Evolutionary conservation across 92 coral and sea anemone genomes (phyloP).

Genomic region (Epizoanthus rinbou): DNA sequence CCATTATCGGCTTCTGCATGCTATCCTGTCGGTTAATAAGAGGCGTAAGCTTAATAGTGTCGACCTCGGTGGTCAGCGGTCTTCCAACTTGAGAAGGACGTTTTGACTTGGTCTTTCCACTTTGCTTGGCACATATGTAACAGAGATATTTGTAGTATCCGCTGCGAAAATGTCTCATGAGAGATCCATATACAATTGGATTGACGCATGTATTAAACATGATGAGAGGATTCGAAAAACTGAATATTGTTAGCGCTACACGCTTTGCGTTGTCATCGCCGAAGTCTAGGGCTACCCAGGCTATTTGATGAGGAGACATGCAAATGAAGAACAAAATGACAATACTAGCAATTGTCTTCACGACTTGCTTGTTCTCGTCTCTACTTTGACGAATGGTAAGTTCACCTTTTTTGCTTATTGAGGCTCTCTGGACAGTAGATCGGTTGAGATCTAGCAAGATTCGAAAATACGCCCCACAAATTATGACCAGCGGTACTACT

Average conservation of each 20-base stretch:
- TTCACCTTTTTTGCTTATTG: conserved; percentile 28
- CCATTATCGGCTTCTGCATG: conserved; percentile 1
- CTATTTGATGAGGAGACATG: conserved; percentile 47
- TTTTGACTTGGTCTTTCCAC: background rate
- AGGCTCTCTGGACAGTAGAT: conserved; percentile 38
- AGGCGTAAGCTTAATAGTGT: background rate
- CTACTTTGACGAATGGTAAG: background rate
- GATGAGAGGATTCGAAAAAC: conserved; percentile 42
- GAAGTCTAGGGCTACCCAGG: conserved; percentile 10
- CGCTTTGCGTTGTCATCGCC: background rate
- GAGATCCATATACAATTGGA: conserved; percentile 70
- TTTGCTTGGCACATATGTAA: background rate
- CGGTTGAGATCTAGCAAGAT: conserved; percentile 26
- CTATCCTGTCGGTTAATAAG: background rate
- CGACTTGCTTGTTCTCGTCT: conserved; percentile 43
- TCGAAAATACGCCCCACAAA: conserved; percentile 19
- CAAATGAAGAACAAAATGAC: conserved; percentile 41
- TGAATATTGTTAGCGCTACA: background rate
- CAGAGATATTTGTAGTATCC: conserved; percentile 46
- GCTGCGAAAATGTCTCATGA: conserved; percentile 64
- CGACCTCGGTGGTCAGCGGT: background rate
- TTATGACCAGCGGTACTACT: conserved; percentile 25
- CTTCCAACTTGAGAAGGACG: background rate
- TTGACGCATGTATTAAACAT: conserved; percentile 67
- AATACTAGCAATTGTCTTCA: conserved; percentile 39